Base-by-base conservation (phyloP, 2,113 vertebrate species). In the Anolis carolinensis region DNA sequence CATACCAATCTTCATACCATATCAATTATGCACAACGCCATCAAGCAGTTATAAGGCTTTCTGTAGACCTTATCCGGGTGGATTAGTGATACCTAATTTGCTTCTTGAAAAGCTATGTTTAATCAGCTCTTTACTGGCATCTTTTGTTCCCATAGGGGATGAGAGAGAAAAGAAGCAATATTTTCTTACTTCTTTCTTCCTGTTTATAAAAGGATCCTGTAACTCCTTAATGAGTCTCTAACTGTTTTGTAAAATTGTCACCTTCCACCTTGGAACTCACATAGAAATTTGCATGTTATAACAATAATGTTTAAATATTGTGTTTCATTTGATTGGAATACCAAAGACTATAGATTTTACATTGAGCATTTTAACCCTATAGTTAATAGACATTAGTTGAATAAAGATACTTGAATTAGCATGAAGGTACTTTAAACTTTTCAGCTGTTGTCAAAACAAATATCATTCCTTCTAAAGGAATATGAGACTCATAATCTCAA, bases 391-490 rank as follows among this genome's bases (percentile, higher is more conserved):
- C n/a, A 27, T 50, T 59, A 27, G 32, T 65, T 30, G 20, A 39
- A 71, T 75, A 18, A 20, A 59, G 5, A 87, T 72, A 36, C 85
- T 89, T 81, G 39, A 14, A 23, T 80, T 82, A 81, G 63, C 63
- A 65, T 44, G 0, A 0, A 89, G 74, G 9, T 48, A 52, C 79
- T 72, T 68, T 23, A 32, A 59, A 39, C 52, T 88, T 62, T 27
- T 84, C 4, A 67, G 1, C 34, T 83, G 59, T 21, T 48, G n/a
- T 39, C 59, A 86, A 48, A 90, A 81, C 62, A 27, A 23, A 39
- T 79, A 34, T 78, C 10, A 85, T 87, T 87, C 82, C 71, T 73
- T 84, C 90, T 0, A 92, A 88, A 82, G 82, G 6, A 83, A 68
- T 52, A 48, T 65, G n/a, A 55, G 36, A 88, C 84, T 85, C 87